phyloP scores from a whole-genome alignment of 2,888 invertebrate species.

The Tridacna crocea region DNA sequence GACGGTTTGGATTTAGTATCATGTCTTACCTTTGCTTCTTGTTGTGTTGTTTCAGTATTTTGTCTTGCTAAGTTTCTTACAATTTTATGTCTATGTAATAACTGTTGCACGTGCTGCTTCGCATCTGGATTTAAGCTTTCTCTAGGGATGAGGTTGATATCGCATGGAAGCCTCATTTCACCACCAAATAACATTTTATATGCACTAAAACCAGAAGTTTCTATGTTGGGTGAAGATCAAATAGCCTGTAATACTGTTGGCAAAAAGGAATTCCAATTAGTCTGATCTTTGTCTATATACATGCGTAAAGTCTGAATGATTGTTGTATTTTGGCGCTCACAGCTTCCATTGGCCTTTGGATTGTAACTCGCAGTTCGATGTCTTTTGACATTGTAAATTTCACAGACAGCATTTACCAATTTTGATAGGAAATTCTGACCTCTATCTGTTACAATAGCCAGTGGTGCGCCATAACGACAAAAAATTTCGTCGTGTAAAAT shows the following conservation, averaged over 20 bases:
- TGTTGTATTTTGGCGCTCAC: constrained; percentile 59
- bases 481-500: constrained; percentile 54
- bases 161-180: constrained; percentile 53
- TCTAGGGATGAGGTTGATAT: constrained; percentile 13
- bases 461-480: constrained; percentile 51
- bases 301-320: constrained; percentile 54
- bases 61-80: constrained; percentile 5
- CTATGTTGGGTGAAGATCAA: constrained; percentile 51
- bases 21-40: constrained; percentile 36
- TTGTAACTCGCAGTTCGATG: constrained; percentile 54
- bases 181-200: constrained; percentile 20
- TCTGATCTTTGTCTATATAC: constrained; percentile 46
- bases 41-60: constrained; percentile 30
- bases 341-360: constrained; percentile 54
- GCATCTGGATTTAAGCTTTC: constrained; percentile 43
- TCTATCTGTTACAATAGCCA: constrained; percentile 51
- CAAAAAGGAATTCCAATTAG: constrained; percentile 31
- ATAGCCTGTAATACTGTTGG: constrained; percentile 64
- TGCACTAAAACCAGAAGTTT: constrained; percentile 45
- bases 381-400: neutral
- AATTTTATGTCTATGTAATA: constrained; percentile 41
- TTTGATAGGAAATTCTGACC: constrained; percentile 3
- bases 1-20: constrained; percentile 39
- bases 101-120: constrained; percentile 37
- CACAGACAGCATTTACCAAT: neutral